These are phyloP conservation scores for Patella vulgata DNA, from an alignment of 1,140 invertebrate genomes.

Conservation along the genomic window DNA sequence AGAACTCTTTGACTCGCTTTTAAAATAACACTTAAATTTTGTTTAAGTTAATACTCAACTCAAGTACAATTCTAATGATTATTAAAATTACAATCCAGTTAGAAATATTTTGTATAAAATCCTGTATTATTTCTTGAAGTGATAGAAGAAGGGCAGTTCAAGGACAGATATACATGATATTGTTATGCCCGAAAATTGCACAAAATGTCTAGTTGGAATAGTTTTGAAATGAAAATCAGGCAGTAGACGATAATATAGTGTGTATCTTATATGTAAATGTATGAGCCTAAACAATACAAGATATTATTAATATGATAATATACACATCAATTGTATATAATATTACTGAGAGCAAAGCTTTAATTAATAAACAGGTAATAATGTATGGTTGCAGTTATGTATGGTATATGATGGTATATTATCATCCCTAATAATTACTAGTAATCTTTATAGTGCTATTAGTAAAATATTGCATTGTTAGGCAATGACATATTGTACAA, in stretches of 20 bases:
- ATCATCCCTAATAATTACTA: too few relatives aligned
- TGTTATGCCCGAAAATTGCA: not conserved
- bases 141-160: not conserved
- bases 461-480: too few relatives aligned
- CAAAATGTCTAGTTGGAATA: not conserved
- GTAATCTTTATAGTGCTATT: too few relatives aligned
- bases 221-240: not conserved
- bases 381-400: too few relatives aligned
- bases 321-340: too few relatives aligned
- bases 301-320: too few relatives aligned
- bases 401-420: too few relatives aligned
- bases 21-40: not conserved
- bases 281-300: too few relatives aligned
- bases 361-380: too few relatives aligned
- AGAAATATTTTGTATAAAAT: not conserved
- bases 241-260: not conserved
- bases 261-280: not conserved
- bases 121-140: conserved; percentile 3
- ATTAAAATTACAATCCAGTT: not conserved
- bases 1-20: too few relatives aligned
- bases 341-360: too few relatives aligned
- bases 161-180: not conserved
- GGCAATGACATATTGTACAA: too few relatives aligned
- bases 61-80: not conserved
- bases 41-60: not conserved